Conservation (phyloP, 2,113 vertebrate species). For the Strigops habroptila region DNA sequence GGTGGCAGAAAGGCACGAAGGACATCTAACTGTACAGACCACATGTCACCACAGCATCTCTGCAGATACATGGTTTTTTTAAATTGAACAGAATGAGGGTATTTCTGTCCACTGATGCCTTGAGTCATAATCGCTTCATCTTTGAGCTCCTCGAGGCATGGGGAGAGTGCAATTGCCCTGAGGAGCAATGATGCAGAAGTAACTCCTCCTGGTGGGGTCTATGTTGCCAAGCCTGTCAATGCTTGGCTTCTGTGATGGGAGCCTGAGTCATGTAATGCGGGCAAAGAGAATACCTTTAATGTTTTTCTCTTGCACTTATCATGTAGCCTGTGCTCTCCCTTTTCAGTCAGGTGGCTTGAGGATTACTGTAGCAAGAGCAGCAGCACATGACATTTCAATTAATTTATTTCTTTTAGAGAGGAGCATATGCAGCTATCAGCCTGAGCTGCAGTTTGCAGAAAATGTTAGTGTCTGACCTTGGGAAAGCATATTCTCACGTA, state of each 20-base stretch:
- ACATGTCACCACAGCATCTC: not conserved
- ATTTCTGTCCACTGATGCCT: not conserved
- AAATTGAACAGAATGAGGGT: not conserved
- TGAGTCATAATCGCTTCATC: not conserved
- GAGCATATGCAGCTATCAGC: not conserved
- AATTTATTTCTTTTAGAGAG: not conserved
- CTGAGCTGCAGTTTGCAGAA: not conserved
- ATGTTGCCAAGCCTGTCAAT: fast-evolving
- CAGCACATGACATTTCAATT: not conserved
- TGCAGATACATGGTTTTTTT: not conserved
- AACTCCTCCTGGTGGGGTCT: not conserved
- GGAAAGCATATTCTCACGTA: not conserved
- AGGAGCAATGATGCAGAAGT: not conserved
- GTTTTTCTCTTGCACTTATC: not conserved
- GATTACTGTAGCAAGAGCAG: slow-evolving; percentile 30
- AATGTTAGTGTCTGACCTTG: not conserved
- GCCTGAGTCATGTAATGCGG: fast-evolving
- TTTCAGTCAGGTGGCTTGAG: slow-evolving; percentile 4
- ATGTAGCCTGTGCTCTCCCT: not conserved
- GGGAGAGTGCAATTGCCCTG: fast-evolving
- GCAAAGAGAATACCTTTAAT: not conserved
- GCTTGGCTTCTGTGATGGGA: fast-evolving
- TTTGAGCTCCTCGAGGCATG: not conserved
- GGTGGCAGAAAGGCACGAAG: not conserved
- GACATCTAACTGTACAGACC: not conserved